Evolutionary conservation across 2,797 vertebrate genomes (phyloP).

Genomic region (Arctocebus calabarensis): DNA sequence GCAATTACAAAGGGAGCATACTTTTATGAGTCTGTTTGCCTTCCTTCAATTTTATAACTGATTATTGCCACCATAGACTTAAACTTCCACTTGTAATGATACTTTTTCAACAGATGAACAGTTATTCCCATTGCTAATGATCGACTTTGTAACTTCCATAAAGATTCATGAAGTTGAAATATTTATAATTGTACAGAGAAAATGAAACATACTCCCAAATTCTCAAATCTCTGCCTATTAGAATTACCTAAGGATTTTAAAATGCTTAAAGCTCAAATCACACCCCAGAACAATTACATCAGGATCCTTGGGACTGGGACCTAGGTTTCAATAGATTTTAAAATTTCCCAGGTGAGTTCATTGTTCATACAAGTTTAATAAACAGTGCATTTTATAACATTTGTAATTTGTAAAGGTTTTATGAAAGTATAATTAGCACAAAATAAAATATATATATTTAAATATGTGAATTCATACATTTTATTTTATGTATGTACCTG

Average conservation of each 20-base stretch:
- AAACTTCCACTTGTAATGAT: constrained; percentile 18
- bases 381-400: not conserved
- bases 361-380: not conserved
- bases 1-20: not conserved
- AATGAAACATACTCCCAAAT: not conserved
- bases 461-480: not conserved
- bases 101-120: not conserved
- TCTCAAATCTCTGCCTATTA: not conserved
- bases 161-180: constrained; percentile 22
- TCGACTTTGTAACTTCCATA: not conserved
- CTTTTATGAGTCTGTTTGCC: not conserved
- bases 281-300: not conserved
- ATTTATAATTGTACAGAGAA: not conserved
- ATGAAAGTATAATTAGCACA: not conserved
- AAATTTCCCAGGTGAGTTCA: not conserved
- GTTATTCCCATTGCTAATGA: constrained; percentile 9
- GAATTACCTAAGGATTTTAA: not conserved
- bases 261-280: not conserved
- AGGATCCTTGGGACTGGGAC: not conserved
- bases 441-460: not conserved
- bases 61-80: not conserved
- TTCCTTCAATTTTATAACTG: constrained; percentile 13
- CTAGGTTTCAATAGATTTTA: not conserved
- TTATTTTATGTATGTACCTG: not conserved
- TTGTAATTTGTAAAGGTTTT: not conserved